Base-by-base conservation (phyloP, 2,113 vertebrate genomes). In the Micronycteris hirsuta region DNA sequence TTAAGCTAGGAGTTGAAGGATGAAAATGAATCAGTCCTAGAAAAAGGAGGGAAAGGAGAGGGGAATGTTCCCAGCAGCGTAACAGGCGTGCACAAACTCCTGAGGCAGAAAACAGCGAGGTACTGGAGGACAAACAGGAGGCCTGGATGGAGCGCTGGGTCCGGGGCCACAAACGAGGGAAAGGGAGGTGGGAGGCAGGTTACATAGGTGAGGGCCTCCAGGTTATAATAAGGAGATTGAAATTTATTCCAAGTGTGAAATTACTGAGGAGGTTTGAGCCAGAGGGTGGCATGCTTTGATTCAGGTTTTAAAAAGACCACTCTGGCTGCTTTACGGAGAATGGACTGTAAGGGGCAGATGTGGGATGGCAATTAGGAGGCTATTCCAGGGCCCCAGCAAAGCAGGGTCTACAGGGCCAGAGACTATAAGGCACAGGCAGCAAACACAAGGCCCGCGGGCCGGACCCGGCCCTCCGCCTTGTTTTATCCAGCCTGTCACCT, bases 61-160 rank as follows among this genome's bases (percentile, higher is more conserved):
- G 47, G 28, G 33, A 41, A 3, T 77, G 36, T 56, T 54, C 43
- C 24, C 1, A 43, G 26, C 36, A 67, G 65, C 81, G 58, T 22
- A 65, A 63, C 0, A 73, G 84, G 47, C 33, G 36, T 52, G 36
- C 5, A 11, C 61, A 63, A 24, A 83, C 13, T 67, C 41, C 45
- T 7, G 13, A 15, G 12, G 49, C n/a, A 70, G 49, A 58, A 94
- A 20, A 80, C 92, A 49, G 16, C 28, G 4, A 49, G 28, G n/a
- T 43, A 10, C 47, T 63, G 3, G 11, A 83, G 67, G 76, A 36
- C 24, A 45, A 31, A 15, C 7, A 0, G 36, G 33, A 11, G 52
- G 19, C 26, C 68, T 4, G 12, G 14, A 84, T 0, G 28, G 38
- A 58, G 15, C 3, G 7, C n/a, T 0, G 0, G 28, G 13, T 61